Percentiles rank a stretch among this genome's conserved stretches.
phyloP scores from a whole-genome alignment of 2,797 vertebrate genomes.

The Percopsis omiscomaycus region DNA sequence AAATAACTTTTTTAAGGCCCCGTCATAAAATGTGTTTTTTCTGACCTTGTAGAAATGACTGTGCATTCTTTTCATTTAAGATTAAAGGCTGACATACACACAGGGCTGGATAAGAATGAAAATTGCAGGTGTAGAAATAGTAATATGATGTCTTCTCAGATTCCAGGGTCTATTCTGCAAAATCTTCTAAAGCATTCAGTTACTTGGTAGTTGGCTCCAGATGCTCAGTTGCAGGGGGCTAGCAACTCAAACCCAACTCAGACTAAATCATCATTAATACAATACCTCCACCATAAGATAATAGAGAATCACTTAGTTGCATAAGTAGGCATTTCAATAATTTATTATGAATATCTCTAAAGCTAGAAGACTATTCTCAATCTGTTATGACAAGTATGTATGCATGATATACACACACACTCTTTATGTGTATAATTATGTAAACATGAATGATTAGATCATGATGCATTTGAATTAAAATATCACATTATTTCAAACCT shows the following conservation, averaged over 20 bases:
- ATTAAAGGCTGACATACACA: background rate
- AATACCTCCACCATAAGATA: no score
- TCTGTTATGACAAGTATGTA: no score
- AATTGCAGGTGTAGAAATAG: background rate
- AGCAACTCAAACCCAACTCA: no score
- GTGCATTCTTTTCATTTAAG: slow-evolving; percentile 1
- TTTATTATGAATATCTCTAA: no score
- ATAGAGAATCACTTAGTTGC: no score
- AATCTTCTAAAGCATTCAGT: background rate
- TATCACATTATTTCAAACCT: background rate
- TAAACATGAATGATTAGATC: no score
- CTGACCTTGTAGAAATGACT: slow-evolving; percentile 6
- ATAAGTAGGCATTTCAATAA: no score
- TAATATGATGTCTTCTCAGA: slow-evolving; percentile 3
- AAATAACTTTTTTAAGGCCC: background rate
- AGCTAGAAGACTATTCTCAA: no score
- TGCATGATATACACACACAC: no score
- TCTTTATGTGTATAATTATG: no score
- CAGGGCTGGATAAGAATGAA: background rate
- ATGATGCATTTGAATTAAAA: background rate
- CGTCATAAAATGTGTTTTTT: slow-evolving; percentile 20
- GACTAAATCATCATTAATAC: no score
- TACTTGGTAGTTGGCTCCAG: slow-evolving; percentile 4
- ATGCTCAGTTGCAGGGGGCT: slow-evolving; percentile 5
- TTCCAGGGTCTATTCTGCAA: background rate